phyloP scores from a whole-genome alignment of 2,797 vertebrate genomes.

The Thalassophryne amazonica region DNA sequence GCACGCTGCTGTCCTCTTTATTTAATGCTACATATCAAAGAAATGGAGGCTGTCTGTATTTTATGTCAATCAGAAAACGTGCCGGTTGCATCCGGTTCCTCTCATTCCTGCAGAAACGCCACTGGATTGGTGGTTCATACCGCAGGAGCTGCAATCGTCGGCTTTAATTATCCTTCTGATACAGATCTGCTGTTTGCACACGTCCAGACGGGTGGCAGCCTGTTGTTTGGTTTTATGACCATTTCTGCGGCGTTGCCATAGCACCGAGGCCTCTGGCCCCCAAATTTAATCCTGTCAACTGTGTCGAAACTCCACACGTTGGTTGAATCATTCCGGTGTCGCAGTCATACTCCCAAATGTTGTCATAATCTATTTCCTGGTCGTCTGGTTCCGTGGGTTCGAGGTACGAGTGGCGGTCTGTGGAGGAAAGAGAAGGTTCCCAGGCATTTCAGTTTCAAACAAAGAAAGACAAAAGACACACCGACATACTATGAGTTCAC shows the following conservation, averaged over 20 bases:
- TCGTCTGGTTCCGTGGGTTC: conserved; percentile 79
- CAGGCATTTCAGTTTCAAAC: conserved; percentile 42
- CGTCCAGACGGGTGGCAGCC: conserved; percentile 69
- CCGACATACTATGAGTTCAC: conserved; percentile 10
- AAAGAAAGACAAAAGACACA: conserved; percentile 28
- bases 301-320: conserved; percentile 75
- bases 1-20: conserved; percentile 11
- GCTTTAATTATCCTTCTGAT: conserved; percentile 68
- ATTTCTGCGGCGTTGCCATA: conserved; percentile 80
- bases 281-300: conserved; percentile 75
- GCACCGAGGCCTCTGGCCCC: conserved; percentile 69
- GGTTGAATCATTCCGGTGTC: conserved; percentile 76
- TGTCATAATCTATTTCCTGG: conserved; percentile 86
- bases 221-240: conserved; percentile 80
- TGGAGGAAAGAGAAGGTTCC: conserved; percentile 44
- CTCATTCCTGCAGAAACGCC: not conserved
- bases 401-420: conserved; percentile 78
- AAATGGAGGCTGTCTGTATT: conserved; percentile 12
- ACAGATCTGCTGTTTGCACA: conserved; percentile 79
- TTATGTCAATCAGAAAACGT: conserved; percentile 4
- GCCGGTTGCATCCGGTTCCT: conserved; percentile 4
- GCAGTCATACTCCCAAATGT: conserved; percentile 81
- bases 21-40: conserved; percentile 57
- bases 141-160: conserved; percentile 28
- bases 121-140: conserved; percentile 33